A percentile compares a stretch with the other conserved stretches of the same genome.
Evolutionary conservation across 2,888 invertebrate species (phyloP).

Genomic region (Drosophila borealis): DNA sequence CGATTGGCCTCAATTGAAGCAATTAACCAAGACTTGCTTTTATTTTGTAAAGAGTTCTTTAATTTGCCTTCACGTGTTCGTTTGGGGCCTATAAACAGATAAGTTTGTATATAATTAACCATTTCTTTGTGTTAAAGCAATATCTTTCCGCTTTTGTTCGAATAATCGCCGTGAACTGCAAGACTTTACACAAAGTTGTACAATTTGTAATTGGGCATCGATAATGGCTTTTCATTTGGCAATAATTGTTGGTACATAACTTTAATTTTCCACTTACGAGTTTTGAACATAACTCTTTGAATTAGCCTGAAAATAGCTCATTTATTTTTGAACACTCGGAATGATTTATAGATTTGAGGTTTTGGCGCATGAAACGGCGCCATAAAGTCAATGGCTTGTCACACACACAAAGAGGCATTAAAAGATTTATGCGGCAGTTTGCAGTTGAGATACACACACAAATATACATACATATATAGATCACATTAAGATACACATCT

Average conservation of each 20-base stretch:
- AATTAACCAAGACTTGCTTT: no score
- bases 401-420: slow-evolving; percentile 12
- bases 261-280: no score
- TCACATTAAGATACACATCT: slow-evolving; percentile 8
- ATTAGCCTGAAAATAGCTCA: not conserved
- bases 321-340: not conserved
- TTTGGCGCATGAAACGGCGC: slow-evolving; percentile 46
- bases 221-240: slow-evolving; percentile 3
- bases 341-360: slow-evolving; percentile 36
- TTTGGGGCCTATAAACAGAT: no score
- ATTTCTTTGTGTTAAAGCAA: no score
- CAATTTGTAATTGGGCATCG: not conserved
- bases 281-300: not conserved
- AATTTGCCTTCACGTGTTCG: no score
- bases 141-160: not conserved
- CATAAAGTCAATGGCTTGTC: slow-evolving; percentile 36
- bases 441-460: slow-evolving; percentile 41
- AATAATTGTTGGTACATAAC: slow-evolving; percentile 5
- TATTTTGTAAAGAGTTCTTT: no score
- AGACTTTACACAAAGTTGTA: no score
- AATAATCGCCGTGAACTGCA: not conserved
- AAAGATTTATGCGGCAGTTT: slow-evolving; percentile 52
- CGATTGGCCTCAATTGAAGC: no score
- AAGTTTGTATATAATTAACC: no score
- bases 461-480: slow-evolving; percentile 5